These are phyloP conservation scores for Dasysyrphus tricinctus DNA, from an alignment of 2,888 invertebrate genomes.

Conservation along the genomic window DNA sequence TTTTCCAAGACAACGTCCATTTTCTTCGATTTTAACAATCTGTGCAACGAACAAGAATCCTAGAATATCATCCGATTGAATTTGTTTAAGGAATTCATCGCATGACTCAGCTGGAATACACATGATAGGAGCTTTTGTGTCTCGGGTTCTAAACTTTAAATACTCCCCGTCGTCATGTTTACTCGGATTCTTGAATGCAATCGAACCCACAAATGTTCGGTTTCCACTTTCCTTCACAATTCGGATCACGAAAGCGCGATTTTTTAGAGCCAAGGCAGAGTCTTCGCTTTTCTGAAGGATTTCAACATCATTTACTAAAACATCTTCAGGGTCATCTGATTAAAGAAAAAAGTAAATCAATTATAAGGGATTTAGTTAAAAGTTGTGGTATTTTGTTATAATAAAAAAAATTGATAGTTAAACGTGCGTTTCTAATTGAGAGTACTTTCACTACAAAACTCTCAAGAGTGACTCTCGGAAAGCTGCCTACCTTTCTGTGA, in stretches of 20 bases:
- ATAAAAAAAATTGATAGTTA: too few relatives aligned
- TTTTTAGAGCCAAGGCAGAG: not conserved
- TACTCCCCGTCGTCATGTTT: conserved; percentile 85
- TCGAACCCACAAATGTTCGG: conserved; percentile 88
- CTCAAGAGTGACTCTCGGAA: too few relatives aligned
- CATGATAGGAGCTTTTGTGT: conserved; percentile 90
- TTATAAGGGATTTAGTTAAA: too few relatives aligned
- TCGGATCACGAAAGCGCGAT: conserved; percentile 87
- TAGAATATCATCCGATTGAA: conserved; percentile 80
- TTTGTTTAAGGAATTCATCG: conserved; percentile 82
- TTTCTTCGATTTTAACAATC: conserved; percentile 85
- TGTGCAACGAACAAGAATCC: conserved; percentile 87
- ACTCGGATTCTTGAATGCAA: conserved; percentile 80
- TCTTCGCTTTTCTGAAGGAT: conserved; percentile 71
- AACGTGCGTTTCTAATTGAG: too few relatives aligned
- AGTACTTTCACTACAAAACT: too few relatives aligned
- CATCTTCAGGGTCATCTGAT: conserved; percentile 28
- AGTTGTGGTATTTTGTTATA: not conserved
- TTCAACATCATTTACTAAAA: conserved; percentile 77
- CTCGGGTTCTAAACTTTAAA: conserved; percentile 91
- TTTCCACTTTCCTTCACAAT: conserved; percentile 90
- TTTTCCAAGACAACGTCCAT: conserved; percentile 85
- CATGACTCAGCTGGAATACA: conserved; percentile 88
- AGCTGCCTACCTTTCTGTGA: too few relatives aligned
- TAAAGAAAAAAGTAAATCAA: too few relatives aligned